Evolutionary conservation across 2,888 invertebrate genomes (phyloP).

Genomic region (Spialia ferax): DNA sequence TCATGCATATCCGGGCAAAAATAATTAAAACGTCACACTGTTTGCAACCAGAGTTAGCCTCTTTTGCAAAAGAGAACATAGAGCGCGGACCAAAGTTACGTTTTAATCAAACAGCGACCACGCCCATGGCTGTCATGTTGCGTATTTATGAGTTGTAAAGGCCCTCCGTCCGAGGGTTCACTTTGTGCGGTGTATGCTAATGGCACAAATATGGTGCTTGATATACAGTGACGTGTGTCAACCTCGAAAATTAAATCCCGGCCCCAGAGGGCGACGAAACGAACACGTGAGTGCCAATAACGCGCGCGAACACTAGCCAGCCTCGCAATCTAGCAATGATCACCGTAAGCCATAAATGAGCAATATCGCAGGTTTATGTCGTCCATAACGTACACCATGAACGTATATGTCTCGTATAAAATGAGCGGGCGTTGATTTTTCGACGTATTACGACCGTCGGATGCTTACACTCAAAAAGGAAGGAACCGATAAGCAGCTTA

Average conservation of each 20-base stretch:
- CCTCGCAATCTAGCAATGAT: constrained; percentile 40
- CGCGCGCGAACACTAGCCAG: constrained; percentile 47
- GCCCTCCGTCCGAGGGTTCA: constrained; percentile 71
- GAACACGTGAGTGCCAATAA: constrained; percentile 53
- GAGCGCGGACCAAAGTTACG: constrained; percentile 57
- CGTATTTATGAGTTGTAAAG: constrained; percentile 77
- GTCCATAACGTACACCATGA: constrained; percentile 21
- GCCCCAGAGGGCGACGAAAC: constrained; percentile 55
- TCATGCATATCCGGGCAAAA: constrained; percentile 68
- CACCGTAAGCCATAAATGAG: constrained; percentile 41
- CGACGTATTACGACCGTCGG: constrained; percentile 21
- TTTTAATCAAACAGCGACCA: constrained; percentile 82
- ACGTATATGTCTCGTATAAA: constrained; percentile 13
- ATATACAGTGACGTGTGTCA: constrained; percentile 79
- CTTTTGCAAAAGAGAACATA: constrained; percentile 34
- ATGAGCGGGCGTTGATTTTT: constrained; percentile 26
- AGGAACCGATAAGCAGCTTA: constrained; percentile 28
- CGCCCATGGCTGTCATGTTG: constrained; percentile 70
- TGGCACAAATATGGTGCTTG: constrained; percentile 72
- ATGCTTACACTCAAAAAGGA: constrained; percentile 22
- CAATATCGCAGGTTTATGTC: constrained; percentile 29
- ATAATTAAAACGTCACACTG: constrained; percentile 69
- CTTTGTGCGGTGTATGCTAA: constrained; percentile 75
- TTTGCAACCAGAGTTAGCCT: constrained; percentile 31
- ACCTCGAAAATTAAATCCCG: constrained; percentile 76